Conservation (phyloP, 2,797 vertebrate species). For the Sebastes aleutianus region DNA sequence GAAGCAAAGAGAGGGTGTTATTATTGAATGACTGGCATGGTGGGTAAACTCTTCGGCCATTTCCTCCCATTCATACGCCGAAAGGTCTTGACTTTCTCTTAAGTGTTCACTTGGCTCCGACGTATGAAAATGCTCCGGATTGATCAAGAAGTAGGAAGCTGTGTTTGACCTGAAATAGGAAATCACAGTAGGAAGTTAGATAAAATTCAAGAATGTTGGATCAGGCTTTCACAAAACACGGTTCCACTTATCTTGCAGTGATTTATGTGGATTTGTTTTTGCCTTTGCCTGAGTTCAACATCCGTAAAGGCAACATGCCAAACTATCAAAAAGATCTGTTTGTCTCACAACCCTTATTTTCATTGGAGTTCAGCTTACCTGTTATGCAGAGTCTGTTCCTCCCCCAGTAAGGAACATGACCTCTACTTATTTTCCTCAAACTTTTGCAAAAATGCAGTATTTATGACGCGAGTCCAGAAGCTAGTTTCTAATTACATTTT, state of each 20-base stretch:
- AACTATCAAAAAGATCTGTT: constrained; percentile 21
- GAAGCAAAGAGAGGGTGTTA: constrained; percentile 59
- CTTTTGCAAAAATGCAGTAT: not conserved
- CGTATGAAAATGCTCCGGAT: constrained; percentile 40
- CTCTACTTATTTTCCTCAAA: not conserved
- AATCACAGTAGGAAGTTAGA: constrained; percentile 76
- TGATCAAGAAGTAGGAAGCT: constrained; percentile 62
- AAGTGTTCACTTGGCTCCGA: constrained; percentile 70
- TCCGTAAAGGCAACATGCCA: constrained; percentile 2
- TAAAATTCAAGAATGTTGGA: constrained; percentile 70
- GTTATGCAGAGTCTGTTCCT: not conserved
- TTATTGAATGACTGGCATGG: constrained; percentile 64
- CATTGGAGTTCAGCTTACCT: not conserved
- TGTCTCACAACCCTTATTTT: not conserved
- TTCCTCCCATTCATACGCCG: constrained; percentile 81
- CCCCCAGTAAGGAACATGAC: not conserved
- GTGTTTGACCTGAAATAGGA: constrained; percentile 67
- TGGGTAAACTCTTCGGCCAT: constrained; percentile 70
- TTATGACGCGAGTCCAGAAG: constrained; percentile 18
- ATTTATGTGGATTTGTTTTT: constrained; percentile 62
- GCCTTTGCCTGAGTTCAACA: constrained; percentile 7
- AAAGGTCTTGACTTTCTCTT: constrained; percentile 80
- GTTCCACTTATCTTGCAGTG: constrained; percentile 50
- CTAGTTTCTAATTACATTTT: constrained; percentile 33
- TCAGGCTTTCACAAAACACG: constrained; percentile 49